Evolutionary conservation across 2,113 vertebrate genomes (phyloP), one percentile per base, ranked within the genome.

Genomic region (Caloenas nicobarica): DNA sequence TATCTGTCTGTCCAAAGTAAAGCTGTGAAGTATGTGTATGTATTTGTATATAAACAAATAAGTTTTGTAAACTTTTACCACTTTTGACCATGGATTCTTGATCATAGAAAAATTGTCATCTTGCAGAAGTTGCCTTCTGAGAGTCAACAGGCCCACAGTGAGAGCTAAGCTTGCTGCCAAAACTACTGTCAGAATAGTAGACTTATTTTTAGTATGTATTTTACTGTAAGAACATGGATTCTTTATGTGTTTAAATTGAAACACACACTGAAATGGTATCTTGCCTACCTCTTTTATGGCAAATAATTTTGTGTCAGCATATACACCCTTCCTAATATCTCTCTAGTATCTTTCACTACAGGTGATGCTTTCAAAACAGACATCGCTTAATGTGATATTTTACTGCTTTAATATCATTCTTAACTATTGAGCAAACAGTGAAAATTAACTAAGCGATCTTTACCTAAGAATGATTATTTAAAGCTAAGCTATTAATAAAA

Each of bases 391-490:
- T 46, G 10, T 71, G 18, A 11, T 74, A 8, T 65, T 54, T 64
- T 66, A 28, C 13, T 42, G 12, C 72, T 85, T 92, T 46, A 46
- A 9, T 62, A 24, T 68, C 1, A 48, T 91, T 95, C 51, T 66
- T 79, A 69, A 51, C 46, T 38, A 61, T 78, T 26, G 56, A 89
- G 3, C 16, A 61, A 82, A 64, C 15, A 34, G 72, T 31, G 74
- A 72, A 88, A 81, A 94, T 81, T 76, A 92, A 89, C 81, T 72
- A 88, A 95, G 48, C 54, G 81, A 72, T 80, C 86, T 82, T 95
- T 83, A 72, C 31, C 72, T n/a, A 31, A 91, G 71, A 88, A 97
- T 96, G 95, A 87, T 71, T 97, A 95, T 96, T 97, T 96, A 97
- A 78, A 77, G 5, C 82, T 40, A 89, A 95, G 91, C 77, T 87